Evolutionary conservation across 2,797 vertebrate species (phyloP), one percentile per base, ranked within the genome.

Genomic region (Dryobates pubescens): DNA sequence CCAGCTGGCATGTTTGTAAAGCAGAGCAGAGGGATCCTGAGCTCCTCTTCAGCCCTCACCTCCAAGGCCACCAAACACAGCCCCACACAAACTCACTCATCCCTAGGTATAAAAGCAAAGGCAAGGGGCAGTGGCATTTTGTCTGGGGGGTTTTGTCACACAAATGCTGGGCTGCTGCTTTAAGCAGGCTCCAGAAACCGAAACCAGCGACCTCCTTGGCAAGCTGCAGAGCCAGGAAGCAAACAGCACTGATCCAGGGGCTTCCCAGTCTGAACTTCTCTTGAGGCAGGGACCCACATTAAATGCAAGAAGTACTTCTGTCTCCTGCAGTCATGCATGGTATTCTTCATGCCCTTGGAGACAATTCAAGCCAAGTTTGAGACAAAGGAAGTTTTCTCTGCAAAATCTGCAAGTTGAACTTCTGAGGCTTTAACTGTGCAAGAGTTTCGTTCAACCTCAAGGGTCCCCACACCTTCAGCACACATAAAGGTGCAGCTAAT

Each of bases 391-490:
- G 24, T 13, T 1, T 5, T 63, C 82, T 85, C 27, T 7, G 11
- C 34, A 78, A 64, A 61, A 57, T 41, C 30, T 38, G 56, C 43
- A 49, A 38, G 13, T 11, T 70, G 17, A 74, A 22, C 41, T 45
- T 56, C 36, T 47, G 8, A 0, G 4, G 7, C 30, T 78, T 78
- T 61, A 88, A 43, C 5, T 27, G 27, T 26, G 6, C n/a, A 34
- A n/a, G 17, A 54, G 13, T 75, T 49, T 71, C 27, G 65, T 38
- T 45, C 84, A 88, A 53, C 10, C 10, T 67, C 83, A 82, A 63
- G 2, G 1, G 9, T 14, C 10, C 7, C 38, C 0, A 3, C 2
- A 34, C 47, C 58, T 87, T 11, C 7, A 34, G 2, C 7, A 53
- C 87, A 56, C 79, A 82, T 16, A 65, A 75, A 56, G 6, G 20